Evolutionary conservation across 2,113 vertebrate species (phyloP), one percentile per base, ranked within the genome.

Genomic region (Paraplagusia blochii): DNA sequence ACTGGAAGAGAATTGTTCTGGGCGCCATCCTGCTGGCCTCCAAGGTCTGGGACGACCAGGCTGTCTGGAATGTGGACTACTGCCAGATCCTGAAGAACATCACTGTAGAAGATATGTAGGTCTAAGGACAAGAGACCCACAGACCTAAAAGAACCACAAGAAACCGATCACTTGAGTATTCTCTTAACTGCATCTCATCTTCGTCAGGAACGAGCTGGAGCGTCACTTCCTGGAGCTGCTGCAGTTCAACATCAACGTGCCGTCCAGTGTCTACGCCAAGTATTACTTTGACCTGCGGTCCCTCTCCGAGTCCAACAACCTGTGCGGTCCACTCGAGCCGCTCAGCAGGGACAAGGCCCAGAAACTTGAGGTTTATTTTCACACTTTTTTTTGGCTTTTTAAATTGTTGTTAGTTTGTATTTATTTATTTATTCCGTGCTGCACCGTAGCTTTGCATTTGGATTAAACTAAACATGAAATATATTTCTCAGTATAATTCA

Each of bases 11-110:
- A 66, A 98, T 98, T 16, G 93, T 98, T 0, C 85, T 98, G 53
- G 96, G 95, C 9, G 95, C 96, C 10, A 96, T 98, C 70, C 84
- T 98, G 4, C 88, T 98, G 80, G 95, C 96, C 58, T 98, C 96
- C 48, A 98, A 98, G 82, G 96, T 98, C 44, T 98, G 96, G 96
- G 96, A 98, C 0, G 96, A 98, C 87, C 96, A 98, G 85, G 96
- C 96, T 0, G 96, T 98, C 60, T 98, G 96, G 96, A 98, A 98
- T 13, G 95, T 98, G 62, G 96, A 98, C 85, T 98, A 98, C 87
- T 98, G 96, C 88, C 96, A 98, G 92, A 98, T 98, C 87, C 92
- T 98, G 38, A 98, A 98, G 74, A 95, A 98, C 63, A 96, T 98
- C 88, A 95, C 95, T 0, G 95, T 98, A 0, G 95, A 98, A 82